A percentile compares a stretch with the other conserved stretches of the same genome.
Evolutionary conservation across 2,113 vertebrate species (phyloP).

Genomic region (Chionomys nivalis): DNA sequence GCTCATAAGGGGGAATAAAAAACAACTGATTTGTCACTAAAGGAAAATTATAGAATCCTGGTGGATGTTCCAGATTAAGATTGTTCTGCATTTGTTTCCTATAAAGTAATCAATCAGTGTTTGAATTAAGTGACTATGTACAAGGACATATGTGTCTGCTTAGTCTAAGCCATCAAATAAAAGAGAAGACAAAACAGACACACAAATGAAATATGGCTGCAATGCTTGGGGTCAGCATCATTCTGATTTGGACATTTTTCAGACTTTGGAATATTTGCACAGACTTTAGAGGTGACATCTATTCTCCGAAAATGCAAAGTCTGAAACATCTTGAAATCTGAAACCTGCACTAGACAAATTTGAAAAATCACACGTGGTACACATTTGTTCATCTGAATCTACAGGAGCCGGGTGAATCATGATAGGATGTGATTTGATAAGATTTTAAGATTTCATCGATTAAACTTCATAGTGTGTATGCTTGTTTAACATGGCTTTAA

Average conservation of each 20-base stretch:
- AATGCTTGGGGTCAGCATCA: background rate
- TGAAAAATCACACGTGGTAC: background rate
- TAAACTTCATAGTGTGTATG: background rate
- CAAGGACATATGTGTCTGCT: constrained; percentile 43
- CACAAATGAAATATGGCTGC: background rate
- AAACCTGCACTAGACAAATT: background rate
- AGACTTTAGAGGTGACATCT: background rate
- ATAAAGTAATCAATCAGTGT: constrained; percentile 62
- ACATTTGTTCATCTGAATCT: background rate
- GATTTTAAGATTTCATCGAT: background rate
- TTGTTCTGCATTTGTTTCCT: constrained; percentile 50
- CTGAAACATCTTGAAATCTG: background rate
- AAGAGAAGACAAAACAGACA: background rate
- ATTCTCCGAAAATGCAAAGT: background rate
- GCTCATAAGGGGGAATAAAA: constrained; percentile 67
- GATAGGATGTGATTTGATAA: background rate
- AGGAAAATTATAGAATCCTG: constrained; percentile 72
- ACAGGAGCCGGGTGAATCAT: background rate
- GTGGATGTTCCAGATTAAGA: constrained; percentile 70
- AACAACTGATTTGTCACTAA: constrained; percentile 79
- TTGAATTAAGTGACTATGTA: constrained; percentile 39
- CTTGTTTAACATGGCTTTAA: background rate
- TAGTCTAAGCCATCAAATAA: constrained; percentile 23
- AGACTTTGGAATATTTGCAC: background rate
- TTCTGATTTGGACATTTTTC: background rate